Evolutionary conservation across 2,888 invertebrate genomes (phyloP), one percentile per base, ranked within the genome.

Genomic region (Hirtodrosophila confusa): DNA sequence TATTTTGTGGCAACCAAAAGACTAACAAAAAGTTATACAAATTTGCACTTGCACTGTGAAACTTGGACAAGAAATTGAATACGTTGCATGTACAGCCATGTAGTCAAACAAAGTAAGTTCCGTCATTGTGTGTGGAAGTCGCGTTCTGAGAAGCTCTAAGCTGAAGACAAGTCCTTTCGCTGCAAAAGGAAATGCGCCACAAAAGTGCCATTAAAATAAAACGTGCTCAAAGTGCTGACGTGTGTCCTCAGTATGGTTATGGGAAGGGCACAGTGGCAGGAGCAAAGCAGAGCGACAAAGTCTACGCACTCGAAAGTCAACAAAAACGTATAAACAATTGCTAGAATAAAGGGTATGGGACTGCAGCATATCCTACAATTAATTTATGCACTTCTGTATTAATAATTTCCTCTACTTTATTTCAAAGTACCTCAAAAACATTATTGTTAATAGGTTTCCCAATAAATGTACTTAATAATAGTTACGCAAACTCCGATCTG

Each of bases 191-290:
- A 86, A 82, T 78, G 69, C 72, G 77, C 75, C 75, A 82, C 75
- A 75, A 78, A 75, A 86, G 82, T 68, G 79, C 69, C 67, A 82
- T 86, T 82, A 82, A 79, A 84, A 86, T 86, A 82, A 85, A 85
- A 85, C 82, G 85, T 84, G 85, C 78, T 78, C 61, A 69, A 74
- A 71, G 67, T 82, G 78, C 74, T 73, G 72, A 75, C 69, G 69
- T 69, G 72, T 54, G 51, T 64, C 39, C 57, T 47, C 12, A 40
- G 43, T 12, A 39, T 23, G 29, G 10, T 7, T 7, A 8, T 44
- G 33, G 36, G 8, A 11, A 27, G 17, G 48, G 40, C 56, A 35
- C 17, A 36, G 37, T 75, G 17, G 17, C 17, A 17, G 17, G 17
- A 17, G 17, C 17, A 17, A 2, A 51, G 40, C 56, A 35, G 24